Conservation (phyloP, 2,888 invertebrate species). For the Heterodera filipjevi region DNA sequence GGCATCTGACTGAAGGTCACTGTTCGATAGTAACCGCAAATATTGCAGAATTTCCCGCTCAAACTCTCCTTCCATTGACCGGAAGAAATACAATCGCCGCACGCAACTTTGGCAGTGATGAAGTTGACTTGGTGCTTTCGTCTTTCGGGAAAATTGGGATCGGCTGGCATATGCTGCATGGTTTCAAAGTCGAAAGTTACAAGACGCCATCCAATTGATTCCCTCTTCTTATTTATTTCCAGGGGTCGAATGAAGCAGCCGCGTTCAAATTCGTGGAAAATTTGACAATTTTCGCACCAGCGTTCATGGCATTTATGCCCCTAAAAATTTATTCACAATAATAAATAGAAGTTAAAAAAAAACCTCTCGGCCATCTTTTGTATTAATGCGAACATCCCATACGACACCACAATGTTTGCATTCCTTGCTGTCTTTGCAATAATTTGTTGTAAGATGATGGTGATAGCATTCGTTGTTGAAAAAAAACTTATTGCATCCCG, state of each 20-base stretch:
- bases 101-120: background rate
- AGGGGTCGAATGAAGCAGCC: background rate
- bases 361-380: constrained; percentile 7
- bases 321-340: background rate
- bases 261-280: background rate
- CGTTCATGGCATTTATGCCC: constrained; percentile 3
- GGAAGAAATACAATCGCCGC: background rate
- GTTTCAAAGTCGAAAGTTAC: constrained; percentile 5
- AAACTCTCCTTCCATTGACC: constrained; percentile 9
- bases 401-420: constrained; percentile 20
- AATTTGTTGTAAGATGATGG: background rate
- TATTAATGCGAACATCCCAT: background rate
- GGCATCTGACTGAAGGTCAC: background rate
- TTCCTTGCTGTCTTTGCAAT: background rate
- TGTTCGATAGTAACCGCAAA: constrained; percentile 5
- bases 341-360: background rate
- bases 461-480: background rate
- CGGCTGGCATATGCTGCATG: background rate
- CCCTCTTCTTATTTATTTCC: background rate
- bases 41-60: background rate
- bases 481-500: background rate
- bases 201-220: background rate
- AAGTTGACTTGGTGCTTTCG: constrained; percentile 28
- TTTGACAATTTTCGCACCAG: constrained; percentile 11
- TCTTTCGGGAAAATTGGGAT: background rate